These are phyloP conservation scores for Blennius ocellaris DNA, from an alignment of 2,113 vertebrate genomes.

Conservation along the genomic window DNA sequence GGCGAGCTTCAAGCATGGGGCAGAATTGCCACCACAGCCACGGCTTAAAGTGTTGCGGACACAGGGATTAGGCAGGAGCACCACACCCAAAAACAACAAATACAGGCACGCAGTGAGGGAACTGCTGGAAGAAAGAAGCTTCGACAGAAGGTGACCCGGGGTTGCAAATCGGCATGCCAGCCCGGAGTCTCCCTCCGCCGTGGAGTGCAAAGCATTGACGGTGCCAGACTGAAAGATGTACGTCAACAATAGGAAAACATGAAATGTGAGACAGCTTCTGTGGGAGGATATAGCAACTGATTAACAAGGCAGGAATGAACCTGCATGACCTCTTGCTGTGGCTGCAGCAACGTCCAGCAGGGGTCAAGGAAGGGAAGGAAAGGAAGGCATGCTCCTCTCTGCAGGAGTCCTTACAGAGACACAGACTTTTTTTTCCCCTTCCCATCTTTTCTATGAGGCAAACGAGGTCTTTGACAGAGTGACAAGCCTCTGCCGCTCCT, in stretches of 20 bases:
- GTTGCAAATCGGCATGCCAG: slow-evolving; percentile 27
- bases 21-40: slow-evolving; percentile 44
- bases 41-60: slow-evolving; percentile 51
- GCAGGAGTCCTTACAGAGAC: slow-evolving; percentile 13
- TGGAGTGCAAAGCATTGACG: too few relatives aligned
- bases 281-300: background rate
- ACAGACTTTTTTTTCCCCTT: slow-evolving; percentile 6
- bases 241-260: slow-evolving; percentile 11
- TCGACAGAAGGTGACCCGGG: slow-evolving; percentile 8
- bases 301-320: slow-evolving; percentile 30
- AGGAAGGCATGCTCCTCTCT: slow-evolving; percentile 12
- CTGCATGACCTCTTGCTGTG: slow-evolving; percentile 28
- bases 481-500: slow-evolving; percentile 14
- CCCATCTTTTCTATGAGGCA: background rate
- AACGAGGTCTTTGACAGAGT: slow-evolving; percentile 20
- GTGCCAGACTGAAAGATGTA: background rate
- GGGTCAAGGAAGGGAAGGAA: slow-evolving; percentile 21
- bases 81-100: slow-evolving; percentile 64
- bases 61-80: slow-evolving; percentile 38
- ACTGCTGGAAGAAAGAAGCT: slow-evolving; percentile 42
- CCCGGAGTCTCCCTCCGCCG: background rate
- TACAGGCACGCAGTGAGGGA: slow-evolving; percentile 38
- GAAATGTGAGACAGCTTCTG: slow-evolving; percentile 7
- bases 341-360: background rate
- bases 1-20: slow-evolving; percentile 28